Conservation (phyloP, 2,797 vertebrate species). For the Triplophysa yarkandensis region DNA sequence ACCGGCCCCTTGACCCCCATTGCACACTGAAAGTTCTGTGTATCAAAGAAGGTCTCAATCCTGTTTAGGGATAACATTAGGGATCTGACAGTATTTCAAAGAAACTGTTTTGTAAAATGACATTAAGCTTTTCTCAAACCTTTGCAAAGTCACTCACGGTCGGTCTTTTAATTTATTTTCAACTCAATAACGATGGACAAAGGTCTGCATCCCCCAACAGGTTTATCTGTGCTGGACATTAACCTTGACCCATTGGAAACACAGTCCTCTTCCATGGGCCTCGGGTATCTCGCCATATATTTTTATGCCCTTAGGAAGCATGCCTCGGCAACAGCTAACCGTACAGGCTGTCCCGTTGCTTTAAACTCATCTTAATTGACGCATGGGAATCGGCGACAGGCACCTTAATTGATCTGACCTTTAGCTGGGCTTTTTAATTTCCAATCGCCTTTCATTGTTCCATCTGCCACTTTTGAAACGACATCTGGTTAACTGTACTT, state of each 20-base stretch:
- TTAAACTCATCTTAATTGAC: conserved; percentile 96
- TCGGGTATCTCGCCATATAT: conserved; percentile 55
- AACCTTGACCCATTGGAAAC: conserved; percentile 81
- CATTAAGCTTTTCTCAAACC: conserved; percentile 2
- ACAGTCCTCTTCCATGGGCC: conserved; percentile 70
- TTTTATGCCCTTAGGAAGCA: conserved; percentile 76
- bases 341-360: conserved; percentile 71
- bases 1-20: neutral
- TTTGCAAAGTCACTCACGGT: conserved; percentile 80
- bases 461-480: conserved; percentile 99
- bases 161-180: conserved; percentile 78
- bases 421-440: conserved; percentile 98
- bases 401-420: conserved; percentile 99
- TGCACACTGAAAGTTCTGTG: neutral
- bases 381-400: conserved; percentile 93
- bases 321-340: conserved; percentile 66
- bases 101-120: neutral
- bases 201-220: conserved; percentile 73
- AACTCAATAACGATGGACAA: conserved; percentile 77
- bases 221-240: conserved; percentile 78
- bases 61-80: neutral
- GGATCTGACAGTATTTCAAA: neutral
- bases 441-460: conserved; percentile 99
- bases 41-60: neutral
- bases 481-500: conserved; percentile 99